These are phyloP conservation scores for Drosophila engyochracea DNA, from an alignment of 2,888 invertebrate genomes.

Conservation along the genomic window DNA sequence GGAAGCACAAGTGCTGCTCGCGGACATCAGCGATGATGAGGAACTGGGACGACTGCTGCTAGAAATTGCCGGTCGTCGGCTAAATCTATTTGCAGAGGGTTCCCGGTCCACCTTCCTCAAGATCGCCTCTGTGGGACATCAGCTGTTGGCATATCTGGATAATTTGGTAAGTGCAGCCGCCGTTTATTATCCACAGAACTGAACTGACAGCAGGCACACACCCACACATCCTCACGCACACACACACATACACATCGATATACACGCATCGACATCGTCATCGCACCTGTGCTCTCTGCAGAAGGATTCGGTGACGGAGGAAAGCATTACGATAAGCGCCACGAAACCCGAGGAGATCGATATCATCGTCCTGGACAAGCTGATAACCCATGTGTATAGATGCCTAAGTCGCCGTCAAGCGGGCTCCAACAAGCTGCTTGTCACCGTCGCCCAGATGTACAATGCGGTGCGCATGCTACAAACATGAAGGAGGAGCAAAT, in stretches of 20 bases:
- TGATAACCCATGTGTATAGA: constrained; percentile 85
- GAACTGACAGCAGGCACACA: constrained; percentile 19
- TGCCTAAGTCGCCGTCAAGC: constrained; percentile 83
- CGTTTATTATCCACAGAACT: constrained; percentile 66
- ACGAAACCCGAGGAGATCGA: constrained; percentile 81
- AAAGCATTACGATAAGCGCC: constrained; percentile 76
- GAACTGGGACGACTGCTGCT: constrained; percentile 90
- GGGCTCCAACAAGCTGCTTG: constrained; percentile 82
- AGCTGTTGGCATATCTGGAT: constrained; percentile 91
- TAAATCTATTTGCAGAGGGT: constrained; percentile 89
- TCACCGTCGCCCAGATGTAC: constrained; percentile 86
- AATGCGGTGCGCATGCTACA: constrained; percentile 85
- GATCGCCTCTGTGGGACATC: constrained; percentile 92
- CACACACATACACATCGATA: background rate
- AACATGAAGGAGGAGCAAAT: constrained; percentile 39
- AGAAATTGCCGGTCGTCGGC: constrained; percentile 92
- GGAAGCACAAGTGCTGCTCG: constrained; percentile 88
- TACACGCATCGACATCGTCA: background rate
- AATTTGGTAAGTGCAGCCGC: constrained; percentile 86
- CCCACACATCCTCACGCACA: constrained; percentile 5
- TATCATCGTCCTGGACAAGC: constrained; percentile 80
- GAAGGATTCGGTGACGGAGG: constrained; percentile 56
- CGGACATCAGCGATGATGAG: constrained; percentile 89
- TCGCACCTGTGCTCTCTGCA: constrained; percentile 13
- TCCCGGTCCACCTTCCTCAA: constrained; percentile 88